A percentile compares a stretch with the other conserved stretches of the same genome.
Evolutionary conservation across 2,888 invertebrate genomes (phyloP).

Genomic region (Erpobdella octoculata): DNA sequence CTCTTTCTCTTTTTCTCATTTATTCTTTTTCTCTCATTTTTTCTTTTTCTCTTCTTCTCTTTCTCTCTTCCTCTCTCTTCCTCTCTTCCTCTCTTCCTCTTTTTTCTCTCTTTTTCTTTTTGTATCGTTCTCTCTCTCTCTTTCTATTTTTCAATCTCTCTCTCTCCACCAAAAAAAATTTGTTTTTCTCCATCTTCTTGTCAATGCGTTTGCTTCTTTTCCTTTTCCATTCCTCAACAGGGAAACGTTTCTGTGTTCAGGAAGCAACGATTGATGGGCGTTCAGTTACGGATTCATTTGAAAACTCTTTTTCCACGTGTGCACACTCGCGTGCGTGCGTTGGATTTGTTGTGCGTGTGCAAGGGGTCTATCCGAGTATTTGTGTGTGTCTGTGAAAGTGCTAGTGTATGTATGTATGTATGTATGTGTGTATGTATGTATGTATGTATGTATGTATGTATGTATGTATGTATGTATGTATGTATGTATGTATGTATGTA

Average conservation of each 20-base stretch:
- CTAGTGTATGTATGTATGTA: neutral
- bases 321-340: too few relatives aligned
- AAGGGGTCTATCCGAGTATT: neutral
- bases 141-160: too few relatives aligned
- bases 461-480: neutral
- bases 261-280: too few relatives aligned
- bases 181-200: neutral
- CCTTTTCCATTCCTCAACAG: neutral
- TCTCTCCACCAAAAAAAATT: neutral
- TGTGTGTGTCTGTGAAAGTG: neutral
- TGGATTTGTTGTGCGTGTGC: neutral
- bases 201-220: neutral
- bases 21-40: neutral
- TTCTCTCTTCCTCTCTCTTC: neutral
- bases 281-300: too few relatives aligned
- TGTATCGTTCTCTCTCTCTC: too few relatives aligned
- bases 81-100: too few relatives aligned
- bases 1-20: neutral
- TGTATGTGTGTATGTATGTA: neutral
- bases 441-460: neutral
- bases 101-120: too few relatives aligned
- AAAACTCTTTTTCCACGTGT: too few relatives aligned
- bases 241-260: too few relatives aligned
- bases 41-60: neutral
- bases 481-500: neutral